phyloP scores from a whole-genome alignment of 2,888 invertebrate genomes.

The Lutraria lutraria region DNA sequence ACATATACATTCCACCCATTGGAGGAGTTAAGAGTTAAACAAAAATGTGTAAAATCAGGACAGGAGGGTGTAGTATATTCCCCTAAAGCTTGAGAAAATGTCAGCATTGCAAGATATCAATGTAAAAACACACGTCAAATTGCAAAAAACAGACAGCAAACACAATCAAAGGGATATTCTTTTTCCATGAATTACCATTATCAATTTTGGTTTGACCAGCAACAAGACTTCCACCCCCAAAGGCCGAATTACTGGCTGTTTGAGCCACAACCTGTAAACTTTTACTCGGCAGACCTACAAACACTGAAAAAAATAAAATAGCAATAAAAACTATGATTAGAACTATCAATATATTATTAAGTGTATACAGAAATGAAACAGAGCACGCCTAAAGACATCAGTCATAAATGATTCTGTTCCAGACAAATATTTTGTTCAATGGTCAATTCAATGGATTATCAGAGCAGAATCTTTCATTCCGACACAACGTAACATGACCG shows the following conservation, averaged over 20 bases:
- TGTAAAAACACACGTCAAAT: background rate
- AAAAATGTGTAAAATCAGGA: too few species aligned
- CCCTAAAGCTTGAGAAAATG: background rate
- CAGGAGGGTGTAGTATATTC: too few species aligned
- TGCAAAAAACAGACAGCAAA: background rate
- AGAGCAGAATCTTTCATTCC: too few species aligned
- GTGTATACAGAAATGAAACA: background rate
- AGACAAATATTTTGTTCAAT: background rate
- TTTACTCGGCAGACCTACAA: conserved; percentile 72
- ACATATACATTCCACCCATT: too few species aligned
- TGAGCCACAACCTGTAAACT: conserved; percentile 80
- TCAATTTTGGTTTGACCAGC: conserved; percentile 57
- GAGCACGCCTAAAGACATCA: background rate
- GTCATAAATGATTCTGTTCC: background rate
- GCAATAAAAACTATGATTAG: background rate
- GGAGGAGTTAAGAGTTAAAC: too few species aligned
- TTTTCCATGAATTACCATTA: conserved; percentile 54
- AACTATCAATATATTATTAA: background rate
- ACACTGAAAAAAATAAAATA: conserved; percentile 64
- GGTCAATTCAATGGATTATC: too few species aligned
- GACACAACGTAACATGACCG: too few species aligned
- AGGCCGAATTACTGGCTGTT: conserved; percentile 80
- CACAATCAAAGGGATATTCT: background rate
- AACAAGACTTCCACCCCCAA: conserved; percentile 81
- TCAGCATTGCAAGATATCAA: background rate